Evolutionary conservation across 2,888 invertebrate species (phyloP).

Genomic region (Phytoseiulus persimilis): DNA sequence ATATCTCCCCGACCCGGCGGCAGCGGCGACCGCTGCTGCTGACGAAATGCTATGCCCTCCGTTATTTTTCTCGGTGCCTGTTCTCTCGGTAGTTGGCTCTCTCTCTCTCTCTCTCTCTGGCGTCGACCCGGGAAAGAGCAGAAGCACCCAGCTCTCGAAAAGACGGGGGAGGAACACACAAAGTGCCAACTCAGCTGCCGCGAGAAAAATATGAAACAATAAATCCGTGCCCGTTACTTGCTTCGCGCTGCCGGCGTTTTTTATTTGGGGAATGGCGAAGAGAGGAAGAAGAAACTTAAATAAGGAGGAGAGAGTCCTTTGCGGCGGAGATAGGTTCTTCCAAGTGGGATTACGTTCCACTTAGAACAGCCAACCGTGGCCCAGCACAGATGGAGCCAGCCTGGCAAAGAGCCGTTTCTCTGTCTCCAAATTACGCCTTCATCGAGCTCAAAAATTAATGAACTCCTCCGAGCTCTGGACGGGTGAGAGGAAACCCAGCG

Average conservation of each 20-base stretch:
- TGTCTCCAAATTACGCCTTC: background rate
- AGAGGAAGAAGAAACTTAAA: background rate
- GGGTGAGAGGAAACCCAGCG: no score
- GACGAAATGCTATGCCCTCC: background rate
- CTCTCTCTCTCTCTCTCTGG: no score
- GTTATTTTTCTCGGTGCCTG: background rate
- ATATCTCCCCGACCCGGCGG: background rate
- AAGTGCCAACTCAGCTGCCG: background rate
- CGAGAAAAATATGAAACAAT: slow-evolving; percentile 5
- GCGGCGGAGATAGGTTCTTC: background rate
- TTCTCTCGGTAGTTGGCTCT: background rate
- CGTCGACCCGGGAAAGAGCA: background rate
- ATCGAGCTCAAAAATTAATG: background rate
- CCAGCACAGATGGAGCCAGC: background rate
- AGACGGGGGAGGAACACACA: background rate
- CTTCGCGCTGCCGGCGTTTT: background rate
- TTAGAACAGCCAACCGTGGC: background rate
- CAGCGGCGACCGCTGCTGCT: background rate
- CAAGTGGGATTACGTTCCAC: background rate
- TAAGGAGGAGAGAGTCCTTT: background rate
- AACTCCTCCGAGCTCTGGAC: background rate
- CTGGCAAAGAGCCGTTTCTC: background rate
- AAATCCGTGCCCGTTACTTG: background rate
- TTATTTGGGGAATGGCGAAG: background rate
- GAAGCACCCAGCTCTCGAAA: background rate